These are phyloP conservation scores for Varecia variegata DNA, from an alignment of 2,797 vertebrate species.

Conservation along the genomic window DNA sequence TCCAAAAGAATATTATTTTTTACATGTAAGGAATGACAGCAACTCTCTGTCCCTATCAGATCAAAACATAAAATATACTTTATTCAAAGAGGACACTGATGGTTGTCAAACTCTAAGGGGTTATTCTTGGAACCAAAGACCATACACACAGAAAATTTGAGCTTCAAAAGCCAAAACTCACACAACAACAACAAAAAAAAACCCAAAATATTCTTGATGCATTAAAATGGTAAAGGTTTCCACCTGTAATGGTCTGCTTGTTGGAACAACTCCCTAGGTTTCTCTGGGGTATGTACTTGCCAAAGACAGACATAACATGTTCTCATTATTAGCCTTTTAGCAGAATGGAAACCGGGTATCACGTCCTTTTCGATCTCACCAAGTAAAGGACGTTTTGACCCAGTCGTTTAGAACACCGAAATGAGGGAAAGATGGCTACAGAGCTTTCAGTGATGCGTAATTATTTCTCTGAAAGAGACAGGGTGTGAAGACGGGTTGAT, in stretches of 20 bases:
- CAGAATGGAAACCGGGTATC: constrained; percentile 69
- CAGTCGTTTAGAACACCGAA: constrained; percentile 76
- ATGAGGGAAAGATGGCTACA: constrained; percentile 62
- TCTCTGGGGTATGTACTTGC: constrained; percentile 81
- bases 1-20: background rate
- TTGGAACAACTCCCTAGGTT: constrained; percentile 79
- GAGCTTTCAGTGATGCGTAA: constrained; percentile 65
- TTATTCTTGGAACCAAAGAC: constrained; percentile 55
- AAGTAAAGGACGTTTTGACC: constrained; percentile 77
- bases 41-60: background rate
- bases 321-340: constrained; percentile 84
- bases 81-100: background rate
- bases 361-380: constrained; percentile 72
- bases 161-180: constrained; percentile 65
- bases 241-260: constrained; percentile 79
- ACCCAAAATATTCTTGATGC: constrained; percentile 63
- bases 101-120: background rate
- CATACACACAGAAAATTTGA: constrained; percentile 51
- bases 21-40: background rate
- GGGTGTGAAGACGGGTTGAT: constrained; percentile 69
- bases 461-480: constrained; percentile 69
- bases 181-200: background rate
- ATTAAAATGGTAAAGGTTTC: constrained; percentile 78
- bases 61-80: background rate
- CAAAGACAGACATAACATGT: constrained; percentile 83